Evolutionary conservation across 2,888 invertebrate species (phyloP).

Genomic region (Tyria jacobaeae): DNA sequence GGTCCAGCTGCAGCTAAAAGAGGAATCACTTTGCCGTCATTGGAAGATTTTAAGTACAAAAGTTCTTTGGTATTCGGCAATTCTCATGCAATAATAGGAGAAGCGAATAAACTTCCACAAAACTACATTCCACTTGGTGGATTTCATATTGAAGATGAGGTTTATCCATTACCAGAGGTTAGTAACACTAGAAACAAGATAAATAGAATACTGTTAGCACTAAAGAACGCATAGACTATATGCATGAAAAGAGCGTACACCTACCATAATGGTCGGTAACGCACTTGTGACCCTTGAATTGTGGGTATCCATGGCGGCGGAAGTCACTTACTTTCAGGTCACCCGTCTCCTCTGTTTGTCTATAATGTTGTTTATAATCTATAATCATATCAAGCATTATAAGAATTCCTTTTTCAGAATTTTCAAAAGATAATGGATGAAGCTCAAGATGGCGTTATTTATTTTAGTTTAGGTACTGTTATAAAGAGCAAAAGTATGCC

Average conservation of each 20-base stretch:
- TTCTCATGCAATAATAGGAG: conserved; percentile 63
- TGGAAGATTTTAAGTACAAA: conserved; percentile 59
- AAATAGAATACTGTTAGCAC: too few species aligned
- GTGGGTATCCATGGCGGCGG: too few species aligned
- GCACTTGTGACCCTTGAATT: too few species aligned
- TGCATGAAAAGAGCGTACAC: too few species aligned
- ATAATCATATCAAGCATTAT: not conserved
- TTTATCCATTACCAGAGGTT: conserved; percentile 46
- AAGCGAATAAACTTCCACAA: conserved; percentile 49
- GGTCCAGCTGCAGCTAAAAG: conserved; percentile 42
- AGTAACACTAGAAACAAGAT: too few species aligned
- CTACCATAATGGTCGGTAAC: too few species aligned
- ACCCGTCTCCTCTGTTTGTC: too few species aligned
- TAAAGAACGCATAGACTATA: too few species aligned
- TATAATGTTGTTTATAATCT: too few species aligned
- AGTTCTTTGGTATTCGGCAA: conserved; percentile 67
- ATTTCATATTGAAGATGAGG: conserved; percentile 26
- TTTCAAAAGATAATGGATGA: conserved; percentile 68
- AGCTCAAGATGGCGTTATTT: conserved; percentile 72
- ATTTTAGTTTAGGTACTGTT: conserved; percentile 79
- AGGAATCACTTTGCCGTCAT: conserved; percentile 53
- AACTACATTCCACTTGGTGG: conserved; percentile 38
- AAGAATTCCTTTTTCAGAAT: conserved; percentile 50
- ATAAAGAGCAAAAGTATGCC: conserved; percentile 69
- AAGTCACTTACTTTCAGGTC: too few species aligned